Evolutionary conservation across 2,113 vertebrate species (phyloP).

Genomic region (Malurus cyaneus): DNA sequence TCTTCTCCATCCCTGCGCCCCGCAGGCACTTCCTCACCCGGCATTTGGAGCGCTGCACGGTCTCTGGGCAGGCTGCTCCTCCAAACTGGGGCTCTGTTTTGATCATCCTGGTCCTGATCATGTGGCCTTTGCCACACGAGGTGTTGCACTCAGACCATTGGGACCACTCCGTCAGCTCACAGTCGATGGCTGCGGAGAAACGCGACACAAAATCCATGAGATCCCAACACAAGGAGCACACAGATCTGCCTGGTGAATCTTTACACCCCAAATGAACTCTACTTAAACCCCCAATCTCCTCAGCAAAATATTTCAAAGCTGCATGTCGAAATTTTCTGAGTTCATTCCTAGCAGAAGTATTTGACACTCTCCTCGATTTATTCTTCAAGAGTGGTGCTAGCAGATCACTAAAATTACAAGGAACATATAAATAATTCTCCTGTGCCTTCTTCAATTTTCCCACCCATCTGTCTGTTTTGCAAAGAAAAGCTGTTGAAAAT

Average conservation of each 20-base stretch:
- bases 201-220: fast-evolving
- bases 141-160: constrained; percentile 98
- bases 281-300: not conserved
- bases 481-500: constrained; percentile 20
- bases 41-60: constrained; percentile 91
- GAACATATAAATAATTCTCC: not conserved
- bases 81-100: constrained; percentile 94
- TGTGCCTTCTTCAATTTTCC: not conserved
- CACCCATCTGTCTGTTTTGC: not conserved
- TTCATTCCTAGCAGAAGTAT: not conserved
- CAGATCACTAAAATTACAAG: not conserved
- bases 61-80: constrained; percentile 87
- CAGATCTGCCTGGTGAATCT: not conserved
- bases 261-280: not conserved
- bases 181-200: constrained; percentile 83
- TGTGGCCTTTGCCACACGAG: constrained; percentile 95
- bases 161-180: constrained; percentile 90
- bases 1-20: constrained; percentile 83
- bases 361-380: not conserved
- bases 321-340: not conserved
- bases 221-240: not conserved
- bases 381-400: not conserved
- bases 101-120: constrained; percentile 90
- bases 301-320: not conserved
- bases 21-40: constrained; percentile 90